Evolutionary conservation across 2,113 vertebrate genomes (phyloP).

Genomic region (Psephotus haematonotus): DNA sequence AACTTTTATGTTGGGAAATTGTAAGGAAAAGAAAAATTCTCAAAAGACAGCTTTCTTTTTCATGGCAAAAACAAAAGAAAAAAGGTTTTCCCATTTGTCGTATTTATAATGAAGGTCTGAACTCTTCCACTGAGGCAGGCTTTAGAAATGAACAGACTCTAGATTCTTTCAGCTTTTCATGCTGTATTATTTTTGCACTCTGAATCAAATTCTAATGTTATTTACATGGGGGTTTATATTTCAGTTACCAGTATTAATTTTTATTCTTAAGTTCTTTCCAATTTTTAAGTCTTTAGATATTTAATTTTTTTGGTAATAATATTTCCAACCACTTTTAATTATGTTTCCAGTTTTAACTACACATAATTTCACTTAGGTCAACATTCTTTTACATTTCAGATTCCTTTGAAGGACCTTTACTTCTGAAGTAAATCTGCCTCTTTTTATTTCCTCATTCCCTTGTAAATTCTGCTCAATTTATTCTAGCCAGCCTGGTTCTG

Average conservation of each 20-base stretch:
- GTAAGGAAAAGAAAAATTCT: neutral
- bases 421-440: constrained; percentile 41
- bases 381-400: neutral
- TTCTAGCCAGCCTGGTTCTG: constrained; percentile 35
- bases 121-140: neutral
- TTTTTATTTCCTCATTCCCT: constrained; percentile 60
- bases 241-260: neutral
- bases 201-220: neutral
- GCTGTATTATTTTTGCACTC: neutral
- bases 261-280: neutral
- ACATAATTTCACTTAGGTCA: constrained; percentile 10
- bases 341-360: constrained; percentile 19
- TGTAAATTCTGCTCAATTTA: constrained; percentile 57
- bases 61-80: neutral
- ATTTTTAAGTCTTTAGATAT: neutral
- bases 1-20: neutral
- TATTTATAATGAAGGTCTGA: neutral
- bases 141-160: neutral
- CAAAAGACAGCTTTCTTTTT: neutral
- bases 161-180: neutral
- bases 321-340: constrained; percentile 39
- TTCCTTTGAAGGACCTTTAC: constrained; percentile 31
- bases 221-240: neutral
- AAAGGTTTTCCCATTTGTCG: neutral
- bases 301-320: neutral